Conservation (phyloP, 2,888 invertebrate genomes). For the Melinaea menophilus region DNA sequence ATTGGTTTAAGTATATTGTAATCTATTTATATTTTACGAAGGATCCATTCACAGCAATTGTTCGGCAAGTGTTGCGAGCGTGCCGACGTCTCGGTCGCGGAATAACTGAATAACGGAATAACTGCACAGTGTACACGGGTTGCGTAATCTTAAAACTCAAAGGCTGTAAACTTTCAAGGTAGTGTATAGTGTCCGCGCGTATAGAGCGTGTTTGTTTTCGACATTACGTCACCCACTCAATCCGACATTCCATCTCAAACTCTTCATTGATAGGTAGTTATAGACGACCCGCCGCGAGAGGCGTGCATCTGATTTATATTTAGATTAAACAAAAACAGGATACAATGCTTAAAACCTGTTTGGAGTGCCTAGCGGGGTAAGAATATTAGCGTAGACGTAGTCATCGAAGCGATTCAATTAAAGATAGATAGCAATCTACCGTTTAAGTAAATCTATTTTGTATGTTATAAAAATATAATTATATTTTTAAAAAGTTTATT, state of each 20-base stretch:
- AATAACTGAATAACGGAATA: slow-evolving; percentile 39
- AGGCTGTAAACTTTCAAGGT: slow-evolving; percentile 26
- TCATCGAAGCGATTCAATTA: neutral
- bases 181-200: slow-evolving; percentile 26
- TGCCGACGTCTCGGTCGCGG: slow-evolving; percentile 43
- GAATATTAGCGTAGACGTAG: slow-evolving; percentile 31
- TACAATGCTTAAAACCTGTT: slow-evolving; percentile 69
- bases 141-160: slow-evolving; percentile 43
- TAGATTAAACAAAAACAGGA: slow-evolving; percentile 32
- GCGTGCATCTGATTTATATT: slow-evolving; percentile 40
- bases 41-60: slow-evolving; percentile 5
- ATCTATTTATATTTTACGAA: slow-evolving; percentile 16
- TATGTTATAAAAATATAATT: too few species aligned
- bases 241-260: slow-evolving; percentile 34
- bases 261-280: slow-evolving; percentile 41
- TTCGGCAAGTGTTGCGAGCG: slow-evolving; percentile 14
- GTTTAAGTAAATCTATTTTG: too few species aligned
- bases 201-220: slow-evolving; percentile 62
- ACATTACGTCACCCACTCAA: slow-evolving; percentile 61
- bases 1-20: slow-evolving; percentile 4
- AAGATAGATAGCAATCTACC: too few species aligned
- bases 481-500: too few species aligned
- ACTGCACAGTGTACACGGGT: slow-evolving; percentile 39
- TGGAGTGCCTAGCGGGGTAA: slow-evolving; percentile 67
- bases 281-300: slow-evolving; percentile 26